Evolutionary conservation across 2,797 vertebrate genomes (phyloP).

Genomic region (Danio tinwini): DNA sequence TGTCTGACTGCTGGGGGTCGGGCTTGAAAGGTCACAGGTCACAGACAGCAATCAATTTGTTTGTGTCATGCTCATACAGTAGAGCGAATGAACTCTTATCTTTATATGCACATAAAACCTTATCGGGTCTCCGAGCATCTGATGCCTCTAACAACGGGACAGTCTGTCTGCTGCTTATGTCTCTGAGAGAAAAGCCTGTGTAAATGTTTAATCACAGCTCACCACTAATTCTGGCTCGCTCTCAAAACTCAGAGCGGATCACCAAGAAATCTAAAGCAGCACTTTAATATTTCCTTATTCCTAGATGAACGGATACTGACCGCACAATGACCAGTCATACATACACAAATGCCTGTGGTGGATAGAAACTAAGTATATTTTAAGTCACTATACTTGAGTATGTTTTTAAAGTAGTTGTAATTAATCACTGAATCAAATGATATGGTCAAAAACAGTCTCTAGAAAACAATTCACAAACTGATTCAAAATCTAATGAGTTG

Average conservation of each 20-base stretch:
- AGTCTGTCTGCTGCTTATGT: slow-evolving; percentile 10
- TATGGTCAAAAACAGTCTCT: too few species aligned
- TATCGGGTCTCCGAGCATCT: slow-evolving; percentile 22
- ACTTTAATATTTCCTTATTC: slow-evolving; percentile 12
- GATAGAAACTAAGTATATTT: too few species aligned
- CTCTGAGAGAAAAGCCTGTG: slow-evolving; percentile 33
- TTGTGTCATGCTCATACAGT: slow-evolving; percentile 15
- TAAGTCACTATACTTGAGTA: too few species aligned
- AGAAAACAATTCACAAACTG: too few species aligned
- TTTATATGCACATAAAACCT: slow-evolving; percentile 21
- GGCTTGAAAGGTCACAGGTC: slow-evolving; percentile 65
- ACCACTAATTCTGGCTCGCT: slow-evolving; percentile 4
- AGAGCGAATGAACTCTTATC: slow-evolving; percentile 18
- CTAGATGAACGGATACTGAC: slow-evolving; percentile 11
- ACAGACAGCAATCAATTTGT: slow-evolving; percentile 29
- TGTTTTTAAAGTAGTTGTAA: too few species aligned
- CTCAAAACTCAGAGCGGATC: neutral
- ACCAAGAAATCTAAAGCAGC: slow-evolving; percentile 7
- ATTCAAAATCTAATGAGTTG: too few species aligned
- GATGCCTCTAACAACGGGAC: slow-evolving; percentile 11
- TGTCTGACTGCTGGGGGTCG: slow-evolving; percentile 54
- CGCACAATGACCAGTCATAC: slow-evolving; percentile 15
- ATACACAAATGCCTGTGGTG: neutral
- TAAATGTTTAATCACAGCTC: slow-evolving; percentile 47
- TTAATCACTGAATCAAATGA: too few species aligned